Evolutionary conservation across 2,888 invertebrate genomes (phyloP).

Genomic region (Phymatocera aterrima): DNA sequence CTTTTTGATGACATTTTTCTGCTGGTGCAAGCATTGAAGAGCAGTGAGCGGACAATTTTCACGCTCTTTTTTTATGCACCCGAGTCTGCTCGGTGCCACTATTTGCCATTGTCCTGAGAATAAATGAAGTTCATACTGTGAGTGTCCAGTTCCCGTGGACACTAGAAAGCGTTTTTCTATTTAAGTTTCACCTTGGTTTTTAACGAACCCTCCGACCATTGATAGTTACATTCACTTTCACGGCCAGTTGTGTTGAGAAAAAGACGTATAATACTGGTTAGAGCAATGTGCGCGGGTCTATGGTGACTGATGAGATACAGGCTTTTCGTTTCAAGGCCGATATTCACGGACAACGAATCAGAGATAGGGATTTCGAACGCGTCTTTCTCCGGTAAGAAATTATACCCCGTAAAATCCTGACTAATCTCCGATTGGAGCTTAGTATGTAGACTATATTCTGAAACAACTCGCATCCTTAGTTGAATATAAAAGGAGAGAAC

Average conservation of each 20-base stretch:
- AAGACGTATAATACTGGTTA: not conserved
- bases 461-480: not conserved
- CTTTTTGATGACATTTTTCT: too few relatives aligned
- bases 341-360: constrained; percentile 1
- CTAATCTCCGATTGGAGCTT: not conserved
- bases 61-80: not conserved
- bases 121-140: not conserved
- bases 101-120: constrained; percentile 6
- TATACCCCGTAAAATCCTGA: not conserved
- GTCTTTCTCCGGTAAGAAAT: not conserved
- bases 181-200: constrained; percentile 44
- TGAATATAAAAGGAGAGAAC: not conserved
- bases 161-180: constrained; percentile 45
- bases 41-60: not conserved
- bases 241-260: constrained; percentile 25
- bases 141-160: constrained; percentile 16
- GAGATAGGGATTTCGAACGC: not conserved
- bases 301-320: constrained; percentile 28
- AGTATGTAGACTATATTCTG: not conserved
- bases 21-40: too few relatives aligned
- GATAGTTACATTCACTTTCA: constrained; percentile 43
- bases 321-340: constrained; percentile 31
- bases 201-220: constrained; percentile 36
- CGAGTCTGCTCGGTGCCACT: not conserved
- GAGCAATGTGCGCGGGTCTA: constrained; percentile 13